Base-by-base conservation (phyloP, 2,113 vertebrate genomes). In the Nycticebus coucang region DNA sequence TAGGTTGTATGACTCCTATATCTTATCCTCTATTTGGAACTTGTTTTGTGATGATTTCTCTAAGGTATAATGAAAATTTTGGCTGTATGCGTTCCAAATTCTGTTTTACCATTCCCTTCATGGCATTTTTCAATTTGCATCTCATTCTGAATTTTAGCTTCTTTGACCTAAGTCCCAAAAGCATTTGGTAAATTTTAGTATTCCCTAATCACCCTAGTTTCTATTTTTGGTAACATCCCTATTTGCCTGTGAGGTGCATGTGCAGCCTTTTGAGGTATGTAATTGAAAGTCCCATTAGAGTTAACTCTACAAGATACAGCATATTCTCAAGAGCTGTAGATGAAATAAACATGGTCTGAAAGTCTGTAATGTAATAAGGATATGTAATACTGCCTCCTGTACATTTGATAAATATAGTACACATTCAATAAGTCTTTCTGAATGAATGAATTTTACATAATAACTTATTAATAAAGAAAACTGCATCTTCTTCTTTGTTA, bases 391-490 rank as follows among this genome's bases (percentile, higher is more conserved):
- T 60, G 86, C 60, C 6, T 71, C 19, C 26, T 72, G 14, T 22
- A 79, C 4, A 2, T 57, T 79, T 12, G 5, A 79, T 57, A 79
- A n/a, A n/a, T 14, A 11, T 57, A 64, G 50, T n/a, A 59, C 15
- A 15, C 41, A 85, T 85, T 71, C 17, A 45, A 14, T 75, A 84
- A 55, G 19, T 78, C 19, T 77, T 92, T 69, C 1, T 33, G 24
- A 91, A 83, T 85, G n/a, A 86, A 26, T 86, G 37, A 75, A 60
- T 95, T 85, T 96, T 85, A 75, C 21, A 50, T 75, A 91, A 77
- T 83, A 69, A 69, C 30, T 41, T 82, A 30, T 77, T 57, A 74
- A 30, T 80, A 26, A 91, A n/a, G 50, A 77, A 79, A 5, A 62
- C 28, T 78, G 33, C 11, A 15, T 62, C 7, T 53, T 84, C 7